Base-by-base conservation (phyloP, 2,113 vertebrate genomes). In the Copsychus sechellarum region DNA sequence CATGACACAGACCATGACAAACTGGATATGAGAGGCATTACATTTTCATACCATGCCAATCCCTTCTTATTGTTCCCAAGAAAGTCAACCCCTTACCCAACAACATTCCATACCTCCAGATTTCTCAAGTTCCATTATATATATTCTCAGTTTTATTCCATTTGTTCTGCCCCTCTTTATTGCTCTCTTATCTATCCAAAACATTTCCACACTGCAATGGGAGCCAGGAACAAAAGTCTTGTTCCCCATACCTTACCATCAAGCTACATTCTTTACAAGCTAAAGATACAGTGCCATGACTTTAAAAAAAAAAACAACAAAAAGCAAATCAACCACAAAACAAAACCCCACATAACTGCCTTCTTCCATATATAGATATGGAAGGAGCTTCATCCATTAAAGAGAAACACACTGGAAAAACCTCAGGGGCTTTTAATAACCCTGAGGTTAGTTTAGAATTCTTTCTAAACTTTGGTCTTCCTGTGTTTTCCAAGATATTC, bases 1-100 rank as follows among this genome's bases (percentile, higher is more conserved):
- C 54, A 91, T 94, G 91, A 94, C 89, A 94, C 83, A 95, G 81
- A 93, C 73, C 92, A 69, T 92, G 95, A 45, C 91, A 95, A 95
- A 97, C 94, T 95, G 92, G 94, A 84, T 93, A 71, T 36, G 26
- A 79, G 48, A 78, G 8, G 48, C 47, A 58, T 22, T 24, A 54
- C 17, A 47, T 78, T 67, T 84, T 92, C 28, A 86, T 73, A 12
- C 61, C 69, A 79, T 56, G 66, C 78, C 43, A 81, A 66, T 57
- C 15, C 14, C 21, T 69, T n/a, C n/a, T 64, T 56, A 84, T 13
- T 73, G 72, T 84, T 48, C 53, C 54, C 71, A 77, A 25, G 25
- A 60, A 88, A 92, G 48, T 45, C 34, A 93, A 29, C 3, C 11
- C 20, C 42, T 62, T 0, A 0, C 24, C 34, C 67, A 91, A 56